phyloP scores from a whole-genome alignment of 2,888 invertebrate species.

The Coenonympha glycerion region DNA sequence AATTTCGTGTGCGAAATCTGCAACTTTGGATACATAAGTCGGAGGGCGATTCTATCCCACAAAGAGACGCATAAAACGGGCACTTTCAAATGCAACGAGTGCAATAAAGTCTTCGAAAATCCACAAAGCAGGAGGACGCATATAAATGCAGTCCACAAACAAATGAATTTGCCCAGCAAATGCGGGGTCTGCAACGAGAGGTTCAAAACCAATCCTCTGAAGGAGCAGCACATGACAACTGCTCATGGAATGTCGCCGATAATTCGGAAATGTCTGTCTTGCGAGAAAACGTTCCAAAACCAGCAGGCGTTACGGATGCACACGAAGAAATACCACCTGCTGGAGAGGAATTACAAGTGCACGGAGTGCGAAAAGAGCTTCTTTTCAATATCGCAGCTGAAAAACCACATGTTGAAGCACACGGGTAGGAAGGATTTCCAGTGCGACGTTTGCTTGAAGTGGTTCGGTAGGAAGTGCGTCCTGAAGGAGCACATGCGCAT shows the following conservation, averaged over 20 bases:
- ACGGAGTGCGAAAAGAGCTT: conserved; percentile 41
- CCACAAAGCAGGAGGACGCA: conserved; percentile 28
- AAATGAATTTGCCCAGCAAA: not conserved
- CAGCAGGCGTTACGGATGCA: conserved; percentile 26
- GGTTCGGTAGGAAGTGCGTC: conserved; percentile 31
- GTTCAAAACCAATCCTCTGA: conserved; percentile 17
- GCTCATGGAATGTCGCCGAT: conserved; percentile 28
- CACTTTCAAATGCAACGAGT: conserved; percentile 29
- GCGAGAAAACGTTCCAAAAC: conserved; percentile 30
- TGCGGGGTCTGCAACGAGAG: conserved; percentile 9
- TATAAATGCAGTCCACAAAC: conserved; percentile 19
- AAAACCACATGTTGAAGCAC: conserved; percentile 46
- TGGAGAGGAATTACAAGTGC: conserved; percentile 30
- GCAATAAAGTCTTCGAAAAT: conserved; percentile 30
- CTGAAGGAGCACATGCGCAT: conserved; percentile 35
- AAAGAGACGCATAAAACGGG: conserved; percentile 30
- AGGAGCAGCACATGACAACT: conserved; percentile 31
- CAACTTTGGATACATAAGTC: conserved; percentile 34
- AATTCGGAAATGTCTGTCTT: conserved; percentile 30
- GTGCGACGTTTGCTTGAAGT: conserved; percentile 49
- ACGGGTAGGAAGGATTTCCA: conserved; percentile 42
- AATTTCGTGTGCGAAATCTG: conserved; percentile 46
- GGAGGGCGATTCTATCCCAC: conserved; percentile 27
- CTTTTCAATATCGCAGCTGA: conserved; percentile 33
- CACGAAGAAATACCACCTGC: conserved; percentile 29